These are phyloP conservation scores for Hypomecis atomaria DNA, from an alignment of 2,888 invertebrate genomes.

Conservation along the genomic window DNA sequence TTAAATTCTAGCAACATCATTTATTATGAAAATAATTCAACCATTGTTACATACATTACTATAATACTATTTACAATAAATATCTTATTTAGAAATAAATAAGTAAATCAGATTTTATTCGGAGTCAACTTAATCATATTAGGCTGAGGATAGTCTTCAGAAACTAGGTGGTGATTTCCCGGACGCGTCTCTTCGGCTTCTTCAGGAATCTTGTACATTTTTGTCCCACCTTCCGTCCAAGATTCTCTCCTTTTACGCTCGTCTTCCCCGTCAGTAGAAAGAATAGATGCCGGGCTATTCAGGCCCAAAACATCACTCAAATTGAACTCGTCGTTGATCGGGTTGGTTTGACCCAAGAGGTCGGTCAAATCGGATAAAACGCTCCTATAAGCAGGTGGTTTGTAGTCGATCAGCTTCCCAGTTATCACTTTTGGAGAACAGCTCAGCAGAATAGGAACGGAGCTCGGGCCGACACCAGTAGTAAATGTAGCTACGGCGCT, in stretches of 20 bases:
- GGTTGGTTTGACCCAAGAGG: constrained; percentile 1
- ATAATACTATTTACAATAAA: background rate
- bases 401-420: constrained; percentile 42
- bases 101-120: background rate
- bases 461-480: constrained; percentile 9
- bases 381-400: constrained; percentile 22
- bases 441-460: constrained; percentile 50
- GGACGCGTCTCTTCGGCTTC: constrained; percentile 47
- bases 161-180: constrained; percentile 49
- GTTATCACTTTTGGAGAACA: constrained; percentile 51
- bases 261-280: constrained; percentile 29
- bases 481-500: constrained; percentile 21
- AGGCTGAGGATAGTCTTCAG: constrained; percentile 52
- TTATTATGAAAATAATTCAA: too few relatives aligned
- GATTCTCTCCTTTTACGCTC: constrained; percentile 35
- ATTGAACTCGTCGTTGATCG: constrained; percentile 2
- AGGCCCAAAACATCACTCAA: constrained; percentile 22
- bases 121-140: constrained; percentile 42
- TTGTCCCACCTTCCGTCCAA: constrained; percentile 35
- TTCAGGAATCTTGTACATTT: constrained; percentile 51
- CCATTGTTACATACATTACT: too few relatives aligned
- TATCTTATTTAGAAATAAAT: background rate
- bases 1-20: too few relatives aligned
- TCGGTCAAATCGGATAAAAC: constrained; percentile 16
- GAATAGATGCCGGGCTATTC: constrained; percentile 28